A percentile compares a stretch with the other conserved stretches of the same genome.
These are phyloP conservation scores for Hippocampus guttulatus DNA, from an alignment of 2,113 vertebrate species.

Conservation along the genomic window DNA sequence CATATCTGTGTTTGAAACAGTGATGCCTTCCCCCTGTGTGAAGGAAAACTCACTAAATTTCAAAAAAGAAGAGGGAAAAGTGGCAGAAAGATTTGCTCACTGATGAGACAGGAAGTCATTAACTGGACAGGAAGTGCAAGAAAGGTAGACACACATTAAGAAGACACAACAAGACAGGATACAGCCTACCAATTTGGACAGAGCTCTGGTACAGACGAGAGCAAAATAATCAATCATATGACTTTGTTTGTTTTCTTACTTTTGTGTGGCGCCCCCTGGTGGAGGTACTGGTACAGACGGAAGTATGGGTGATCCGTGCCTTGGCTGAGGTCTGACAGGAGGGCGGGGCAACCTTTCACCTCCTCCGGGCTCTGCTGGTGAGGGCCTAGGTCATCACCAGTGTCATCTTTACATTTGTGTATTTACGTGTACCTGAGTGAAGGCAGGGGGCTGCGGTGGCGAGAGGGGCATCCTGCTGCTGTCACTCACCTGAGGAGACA, in stretches of 20 bases:
- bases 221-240: background rate
- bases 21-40: no score
- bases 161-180: background rate
- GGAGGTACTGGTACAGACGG: slow-evolving; percentile 68
- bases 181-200: no score
- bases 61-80: no score
- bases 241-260: slow-evolving; percentile 38
- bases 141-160: no score
- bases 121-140: background rate
- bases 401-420: background rate
- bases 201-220: background rate
- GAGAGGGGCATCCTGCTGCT: slow-evolving; percentile 1
- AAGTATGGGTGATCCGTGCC: slow-evolving; percentile 74
- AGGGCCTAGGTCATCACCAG: background rate
- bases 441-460: slow-evolving; percentile 45
- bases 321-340: slow-evolving; percentile 89
- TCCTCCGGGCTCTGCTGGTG: slow-evolving; percentile 81
- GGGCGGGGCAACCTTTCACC: slow-evolving; percentile 78
- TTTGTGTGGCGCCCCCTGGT: slow-evolving; percentile 48
- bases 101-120: slow-evolving; percentile 11
- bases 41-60: no score
- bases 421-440: slow-evolving; percentile 49
- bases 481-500: slow-evolving; percentile 1
- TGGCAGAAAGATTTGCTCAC: background rate
- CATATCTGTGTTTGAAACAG: no score